Evolutionary conservation across 2,113 vertebrate species (phyloP), one percentile per base, ranked within the genome.

Genomic region (Microtus montanus): DNA sequence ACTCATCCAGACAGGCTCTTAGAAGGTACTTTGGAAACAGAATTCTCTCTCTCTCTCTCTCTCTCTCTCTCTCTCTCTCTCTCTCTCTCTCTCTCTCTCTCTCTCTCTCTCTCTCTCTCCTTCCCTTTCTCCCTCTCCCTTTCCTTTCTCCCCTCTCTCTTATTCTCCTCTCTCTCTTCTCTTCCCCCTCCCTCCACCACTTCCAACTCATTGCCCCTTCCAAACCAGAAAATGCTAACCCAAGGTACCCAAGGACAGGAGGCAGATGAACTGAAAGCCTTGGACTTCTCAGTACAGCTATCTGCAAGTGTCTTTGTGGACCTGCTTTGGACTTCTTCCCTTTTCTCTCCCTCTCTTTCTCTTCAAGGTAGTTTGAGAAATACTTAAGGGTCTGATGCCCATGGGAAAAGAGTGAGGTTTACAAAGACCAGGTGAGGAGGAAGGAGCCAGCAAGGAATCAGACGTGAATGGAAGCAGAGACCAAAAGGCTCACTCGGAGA

Each of bases 281-380:
- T 84, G 77, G 66, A 33, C 66, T 95, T 94, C 68, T 61, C 83
- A 89, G 89, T 12, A 49, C 77, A 78, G 28, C 82, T 83, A 54
- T 74, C 33, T 90, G 83, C 77, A 61, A 30, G 64, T 71, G 71
- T 79, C 66, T 77, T 44, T 68, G 12, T 44, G 64, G 49, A 26
- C 88, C 41, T 64, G 85, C 71, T 85, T 47, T 10, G 19, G 41
- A 58, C 75, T 4, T 66, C 19, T 63, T 89, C 68, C 77, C 77
- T 26, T 79, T 70, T 22, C 64, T 88, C 33, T 19, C 49, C 1
- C 24, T 41, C 47, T 63, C 63, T 49, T 63, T 41, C 19, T 78
- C 44, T 66, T 78, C 87, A 44, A 83, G 63, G 26, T 20, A 93
- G 68, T 80, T 94, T 93, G n/a, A 82, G 89, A 97, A 95, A 88